These are phyloP conservation scores for Eupithecia insigniata DNA, from an alignment of 2,888 invertebrate species.

Conservation along the genomic window DNA sequence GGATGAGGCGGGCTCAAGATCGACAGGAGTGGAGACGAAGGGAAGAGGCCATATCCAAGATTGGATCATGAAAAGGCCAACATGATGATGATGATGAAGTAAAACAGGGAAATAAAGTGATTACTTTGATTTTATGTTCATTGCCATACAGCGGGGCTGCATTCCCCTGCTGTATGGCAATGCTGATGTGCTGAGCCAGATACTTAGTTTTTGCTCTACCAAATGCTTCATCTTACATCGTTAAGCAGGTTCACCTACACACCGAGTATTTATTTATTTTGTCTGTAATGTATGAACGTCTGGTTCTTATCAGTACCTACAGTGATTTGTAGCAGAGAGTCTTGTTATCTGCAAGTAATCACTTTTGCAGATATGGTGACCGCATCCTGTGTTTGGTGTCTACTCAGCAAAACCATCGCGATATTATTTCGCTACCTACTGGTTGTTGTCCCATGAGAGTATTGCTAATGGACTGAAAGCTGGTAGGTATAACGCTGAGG, in stretches of 20 bases:
- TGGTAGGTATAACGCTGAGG: too few species aligned
- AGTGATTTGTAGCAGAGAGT: constrained; percentile 23
- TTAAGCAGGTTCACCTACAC: neutral
- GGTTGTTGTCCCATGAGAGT: neutral
- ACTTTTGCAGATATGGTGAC: constrained; percentile 22
- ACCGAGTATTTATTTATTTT: neutral
- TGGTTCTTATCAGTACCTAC: constrained; percentile 18
- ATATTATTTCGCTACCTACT: neutral
- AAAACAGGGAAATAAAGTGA: too few species aligned
- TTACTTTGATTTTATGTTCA: too few species aligned
- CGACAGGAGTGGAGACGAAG: too few species aligned
- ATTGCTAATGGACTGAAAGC: neutral
- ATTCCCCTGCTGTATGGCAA: too few species aligned
- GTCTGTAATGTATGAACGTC: constrained; percentile 9
- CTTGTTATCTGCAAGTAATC: constrained; percentile 25
- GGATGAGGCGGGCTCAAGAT: too few species aligned
- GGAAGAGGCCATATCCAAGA: too few species aligned
- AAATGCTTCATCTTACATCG: neutral
- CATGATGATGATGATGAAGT: too few species aligned
- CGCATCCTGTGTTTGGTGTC: constrained; percentile 14
- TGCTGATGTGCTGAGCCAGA: too few species aligned
- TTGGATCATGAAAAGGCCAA: too few species aligned
- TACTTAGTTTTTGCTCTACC: neutral
- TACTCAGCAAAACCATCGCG: neutral
- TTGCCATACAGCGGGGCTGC: too few species aligned